Base-by-base conservation (phyloP, 35 echinoderm and acorn worm species). In the Diadema setosum region DNA sequence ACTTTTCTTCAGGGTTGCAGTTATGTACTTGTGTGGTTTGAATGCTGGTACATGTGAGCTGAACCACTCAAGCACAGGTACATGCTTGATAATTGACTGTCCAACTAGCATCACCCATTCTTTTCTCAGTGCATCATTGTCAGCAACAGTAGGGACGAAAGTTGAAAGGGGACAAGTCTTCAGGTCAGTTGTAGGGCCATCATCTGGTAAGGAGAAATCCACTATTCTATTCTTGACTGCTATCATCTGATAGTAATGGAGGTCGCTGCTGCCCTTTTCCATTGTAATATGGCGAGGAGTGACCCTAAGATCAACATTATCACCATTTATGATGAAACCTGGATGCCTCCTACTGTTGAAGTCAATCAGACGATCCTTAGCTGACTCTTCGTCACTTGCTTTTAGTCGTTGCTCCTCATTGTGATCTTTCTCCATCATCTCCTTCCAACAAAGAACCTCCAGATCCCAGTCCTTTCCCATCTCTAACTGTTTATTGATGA, bases 291-390 rank as follows among this genome's bases (percentile, higher is more conserved):
- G 84, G 24, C 85, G 57, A 42, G 91, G 60, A 39, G 26, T 75
- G 15, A 89, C 48, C 8, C 31, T 42, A 23, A 88, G 44, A 43
- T 93, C 91, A 8, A 93, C 86, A 78, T 93, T 93, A 58, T 93
- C 91, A 41, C 87, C 87, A 50, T 69, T 87, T 15, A 87, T 15
- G 39, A 87, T 31, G 25, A 21, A 73, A 2, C 60, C 65, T 12
- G 42, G 60, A 48, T 87, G 60, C 17, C 84, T 8, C 14, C 6
- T 3, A 8, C 11, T 16, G 17, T 24, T 73, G 5, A 14, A 30
- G 7, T 67, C n/a, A 58, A 5, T n/a, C n/a, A 84, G 49, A 23
- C n/a, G n/a, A n/a, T n/a, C n/a, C n/a, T n/a, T 21, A 34, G 37
- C 7, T 9, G 40, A 39, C 4, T 23, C 8, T 6, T 9, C 21